Percentiles rank a stretch among this genome's conserved stretches.
These are phyloP conservation scores for Ptiloglossa arizonensis DNA, from an alignment of 1,140 invertebrate species.

Conservation along the genomic window DNA sequence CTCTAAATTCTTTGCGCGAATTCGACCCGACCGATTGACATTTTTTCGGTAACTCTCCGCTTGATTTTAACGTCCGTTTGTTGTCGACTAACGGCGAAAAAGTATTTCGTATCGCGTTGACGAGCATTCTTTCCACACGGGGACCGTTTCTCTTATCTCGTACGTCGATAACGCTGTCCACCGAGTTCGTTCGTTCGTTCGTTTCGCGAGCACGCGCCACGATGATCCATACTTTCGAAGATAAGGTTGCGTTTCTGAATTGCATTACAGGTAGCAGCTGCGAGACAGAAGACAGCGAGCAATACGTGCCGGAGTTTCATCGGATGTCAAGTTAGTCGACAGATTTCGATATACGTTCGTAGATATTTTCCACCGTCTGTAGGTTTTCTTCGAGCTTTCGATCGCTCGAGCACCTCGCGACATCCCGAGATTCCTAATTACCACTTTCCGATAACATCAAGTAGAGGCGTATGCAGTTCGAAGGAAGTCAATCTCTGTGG, in stretches of 20 bases:
- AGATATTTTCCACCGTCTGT: not conserved
- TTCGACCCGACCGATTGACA: too few species aligned
- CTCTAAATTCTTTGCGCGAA: too few species aligned
- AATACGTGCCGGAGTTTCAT: constrained; percentile 76
- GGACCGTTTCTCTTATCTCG: too few species aligned
- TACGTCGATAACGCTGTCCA: too few species aligned
- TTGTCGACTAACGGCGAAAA: too few species aligned
- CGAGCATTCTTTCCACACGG: too few species aligned
- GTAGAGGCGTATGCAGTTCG: not conserved
- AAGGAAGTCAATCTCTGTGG: constrained; percentile 62
- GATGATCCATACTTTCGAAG: not conserved
- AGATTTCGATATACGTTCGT: not conserved
- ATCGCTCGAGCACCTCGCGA: not conserved
- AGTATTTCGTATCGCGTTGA: too few species aligned
- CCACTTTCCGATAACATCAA: not conserved
- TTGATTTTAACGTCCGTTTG: too few species aligned
- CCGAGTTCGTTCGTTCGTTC: too few species aligned
- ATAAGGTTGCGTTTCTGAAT: constrained; percentile 16
- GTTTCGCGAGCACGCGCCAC: too few species aligned
- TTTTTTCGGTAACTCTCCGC: too few species aligned
- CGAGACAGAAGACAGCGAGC: constrained; percentile 76
- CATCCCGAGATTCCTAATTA: constrained; percentile 8
- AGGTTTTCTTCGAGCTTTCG: too few species aligned
- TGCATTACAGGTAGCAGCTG: constrained; percentile 73
- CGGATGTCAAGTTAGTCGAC: constrained; percentile 69